Evolutionary conservation across 2,888 invertebrate genomes (phyloP), one percentile per base, ranked within the genome.

Genomic region (Plagodis pulveraria): DNA sequence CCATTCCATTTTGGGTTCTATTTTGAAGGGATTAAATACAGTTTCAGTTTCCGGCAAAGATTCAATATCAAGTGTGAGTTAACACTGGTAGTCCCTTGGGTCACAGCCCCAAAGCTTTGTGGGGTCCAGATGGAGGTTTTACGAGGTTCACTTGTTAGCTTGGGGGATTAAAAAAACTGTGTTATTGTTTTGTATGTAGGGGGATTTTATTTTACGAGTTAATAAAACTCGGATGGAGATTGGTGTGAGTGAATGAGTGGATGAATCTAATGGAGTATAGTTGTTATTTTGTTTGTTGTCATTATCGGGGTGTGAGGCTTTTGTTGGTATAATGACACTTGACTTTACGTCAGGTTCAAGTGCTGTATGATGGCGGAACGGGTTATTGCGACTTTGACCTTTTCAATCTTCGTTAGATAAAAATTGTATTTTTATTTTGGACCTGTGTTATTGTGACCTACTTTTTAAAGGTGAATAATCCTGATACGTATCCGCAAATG

Each of bases 141-240:
- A 90, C 87, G 89, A 83, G 77, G 85, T 82, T 83, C 90, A 89
- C 88, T 91, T 89, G 89, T 89, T 86, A 81, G 78, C 76, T 74
- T 60, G 66, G 84, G 84, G 88, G 83, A 88, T 88, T 89, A 85
- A 84, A 89, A 89, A 91, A 89, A 90, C 79, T 80, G 80, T 83
- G 86, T 89, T 89, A 87, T 88, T 88, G 87, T 88, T 87, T 86
- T 81, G 83, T 83, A 84, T 80, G 73, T 68, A 74, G 76, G 83
- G 73, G 82, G 75, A 77, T 87, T 58, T 89, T 87, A 90, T 87
- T 58, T 89, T 87, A 90, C 83, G 88, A 81, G 88, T 83, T 89
- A 89, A 90, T 89, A 89, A 89, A 90, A 88, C 86, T 85, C 81
- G 77, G 74, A 76, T 76, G 77, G 77, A 80, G 82, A 82, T 84